Conservation (phyloP, 35 echinoderm and acorn worm genomes). For the Apostichopus parvimensis region DNA sequence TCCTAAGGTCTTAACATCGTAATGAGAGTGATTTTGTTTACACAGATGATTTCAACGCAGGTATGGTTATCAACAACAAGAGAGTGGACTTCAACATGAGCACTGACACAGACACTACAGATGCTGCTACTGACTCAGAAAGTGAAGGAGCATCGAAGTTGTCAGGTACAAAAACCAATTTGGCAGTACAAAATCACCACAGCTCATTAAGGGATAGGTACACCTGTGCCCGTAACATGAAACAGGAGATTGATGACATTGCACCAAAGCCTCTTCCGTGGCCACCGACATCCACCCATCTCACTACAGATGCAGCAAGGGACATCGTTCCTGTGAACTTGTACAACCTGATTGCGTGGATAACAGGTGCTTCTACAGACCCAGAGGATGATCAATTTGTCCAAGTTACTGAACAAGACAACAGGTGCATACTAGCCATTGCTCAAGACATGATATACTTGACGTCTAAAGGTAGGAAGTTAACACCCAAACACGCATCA, state of each 20-base stretch:
- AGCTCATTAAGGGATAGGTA: constrained; percentile 6
- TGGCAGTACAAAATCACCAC: neutral
- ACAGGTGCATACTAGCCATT: constrained; percentile 18
- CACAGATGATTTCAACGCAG: constrained; percentile 21
- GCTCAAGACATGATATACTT: constrained; percentile 52
- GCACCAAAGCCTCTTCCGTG: constrained; percentile 1
- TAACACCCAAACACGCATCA: constrained; percentile 45
- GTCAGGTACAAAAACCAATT: neutral
- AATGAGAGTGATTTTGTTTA: constrained; percentile 34
- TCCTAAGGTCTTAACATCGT: neutral
- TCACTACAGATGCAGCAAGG: constrained; percentile 1
- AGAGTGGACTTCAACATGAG: neutral
- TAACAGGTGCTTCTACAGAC: constrained; percentile 8
- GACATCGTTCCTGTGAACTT: constrained; percentile 33
- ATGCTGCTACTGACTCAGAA: neutral
- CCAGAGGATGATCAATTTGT: constrained; percentile 19
- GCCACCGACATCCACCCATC: constrained; percentile 11
- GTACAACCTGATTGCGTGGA: constrained; percentile 65
- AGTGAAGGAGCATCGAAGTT: neutral
- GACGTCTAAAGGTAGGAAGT: neutral
- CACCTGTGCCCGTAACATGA: neutral
- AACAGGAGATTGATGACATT: neutral
- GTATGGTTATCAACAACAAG: constrained; percentile 48
- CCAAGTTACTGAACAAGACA: neutral
- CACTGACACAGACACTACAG: neutral